Evolutionary conservation across 2,113 vertebrate genomes (phyloP).

Genomic region (Syngnathus typhle): DNA sequence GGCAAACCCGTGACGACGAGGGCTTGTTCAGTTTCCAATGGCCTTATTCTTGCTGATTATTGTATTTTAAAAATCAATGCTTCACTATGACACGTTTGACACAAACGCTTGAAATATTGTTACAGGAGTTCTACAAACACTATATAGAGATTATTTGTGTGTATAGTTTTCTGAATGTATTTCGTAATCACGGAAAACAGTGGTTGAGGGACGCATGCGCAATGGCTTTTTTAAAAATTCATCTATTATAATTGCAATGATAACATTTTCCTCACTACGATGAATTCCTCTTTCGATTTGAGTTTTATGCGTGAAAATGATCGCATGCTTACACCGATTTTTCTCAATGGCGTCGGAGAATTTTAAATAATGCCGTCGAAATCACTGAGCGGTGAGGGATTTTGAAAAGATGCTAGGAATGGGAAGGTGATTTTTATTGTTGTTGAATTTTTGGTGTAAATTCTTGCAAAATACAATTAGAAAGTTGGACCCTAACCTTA

Average conservation of each 20-base stretch:
- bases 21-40: slow-evolving; percentile 69
- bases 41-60: slow-evolving; percentile 54
- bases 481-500: slow-evolving; percentile 17
- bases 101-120: slow-evolving; percentile 65
- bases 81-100: slow-evolving; percentile 62
- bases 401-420: slow-evolving; percentile 21
- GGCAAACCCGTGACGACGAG: slow-evolving; percentile 56
- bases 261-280: slow-evolving; percentile 18
- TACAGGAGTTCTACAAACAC: slow-evolving; percentile 41
- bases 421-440: background rate
- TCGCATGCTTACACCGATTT: slow-evolving; percentile 44
- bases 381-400: slow-evolving; percentile 17
- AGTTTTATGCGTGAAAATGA: slow-evolving; percentile 42
- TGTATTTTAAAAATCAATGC: slow-evolving; percentile 43
- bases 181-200: slow-evolving; percentile 48
- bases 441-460: background rate
- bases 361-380: background rate
- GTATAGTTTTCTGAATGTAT: slow-evolving; percentile 71
- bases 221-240: slow-evolving; percentile 26
- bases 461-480: background rate
- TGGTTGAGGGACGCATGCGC: slow-evolving; percentile 42
- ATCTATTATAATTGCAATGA: slow-evolving; percentile 40
- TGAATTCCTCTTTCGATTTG: slow-evolving; percentile 12
- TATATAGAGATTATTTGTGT: slow-evolving; percentile 29
- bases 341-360: slow-evolving; percentile 26